Percentiles rank a stretch among this genome's conserved stretches.
These are phyloP conservation scores for Tretioscincus oriximinensis DNA, from an alignment of 2,113 vertebrate genomes.

Conservation along the genomic window DNA sequence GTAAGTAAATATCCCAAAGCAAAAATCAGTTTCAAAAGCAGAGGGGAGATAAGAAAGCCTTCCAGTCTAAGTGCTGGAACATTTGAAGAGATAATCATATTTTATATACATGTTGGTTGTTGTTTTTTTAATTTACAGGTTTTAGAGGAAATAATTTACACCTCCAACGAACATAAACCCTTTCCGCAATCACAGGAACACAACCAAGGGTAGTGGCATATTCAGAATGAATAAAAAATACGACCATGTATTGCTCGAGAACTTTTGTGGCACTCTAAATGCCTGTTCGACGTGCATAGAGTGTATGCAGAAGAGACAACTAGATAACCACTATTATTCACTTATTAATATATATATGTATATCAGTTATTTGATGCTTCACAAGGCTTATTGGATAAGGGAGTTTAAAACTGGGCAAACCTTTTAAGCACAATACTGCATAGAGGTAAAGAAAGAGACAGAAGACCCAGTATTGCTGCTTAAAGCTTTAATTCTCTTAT, in stretches of 20 bases:
- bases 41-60: neutral
- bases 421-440: neutral
- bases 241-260: constrained; percentile 39
- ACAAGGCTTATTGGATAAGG: neutral
- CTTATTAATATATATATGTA: constrained; percentile 6
- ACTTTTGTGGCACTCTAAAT: constrained; percentile 24
- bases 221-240: neutral
- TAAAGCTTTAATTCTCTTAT: neutral
- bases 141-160: neutral
- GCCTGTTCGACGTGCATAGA: neutral
- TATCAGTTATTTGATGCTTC: neutral
- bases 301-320: neutral
- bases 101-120: constrained; percentile 9
- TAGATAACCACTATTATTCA: neutral
- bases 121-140: constrained; percentile 21
- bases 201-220: neutral
- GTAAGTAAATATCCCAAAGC: constrained; percentile 19
- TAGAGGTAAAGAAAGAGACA: neutral
- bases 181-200: constrained; percentile 25
- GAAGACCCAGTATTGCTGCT: neutral
- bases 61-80: constrained; percentile 8
- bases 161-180: neutral
- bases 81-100: constrained; percentile 26
- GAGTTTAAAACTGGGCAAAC: neutral
- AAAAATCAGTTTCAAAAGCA: constrained; percentile 25